Evolutionary conservation across 2,888 invertebrate species (phyloP), one percentile per base, ranked within the genome.

Genomic region (Temnothorax unifasciatus): DNA sequence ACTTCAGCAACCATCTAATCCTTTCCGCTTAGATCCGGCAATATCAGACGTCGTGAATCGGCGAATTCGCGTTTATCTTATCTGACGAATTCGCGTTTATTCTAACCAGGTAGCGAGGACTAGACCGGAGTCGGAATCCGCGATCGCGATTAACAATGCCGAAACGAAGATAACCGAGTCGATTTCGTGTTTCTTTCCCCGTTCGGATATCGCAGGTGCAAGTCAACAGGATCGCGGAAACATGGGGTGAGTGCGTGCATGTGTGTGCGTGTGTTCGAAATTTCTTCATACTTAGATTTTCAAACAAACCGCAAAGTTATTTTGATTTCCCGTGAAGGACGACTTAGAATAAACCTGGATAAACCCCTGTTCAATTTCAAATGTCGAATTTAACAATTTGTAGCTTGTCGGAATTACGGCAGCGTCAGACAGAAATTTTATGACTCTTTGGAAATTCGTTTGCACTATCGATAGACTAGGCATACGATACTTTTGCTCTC

Each of bases 21-120:
- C 57, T 21, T 71, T 34, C 21, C 75, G 57, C 21, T 25, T 34
- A 21, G 25, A 71, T 41, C 29, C 13, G 3, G n/a, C 21, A 75
- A 59, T 71, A 69, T 69, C 76, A 34, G 76, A 84, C 69, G 15
- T 75, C 11, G n/a, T 59, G 57, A 50, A 83, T 84, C 38, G 59
- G 68, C 82, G 64, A 85, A 85, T 64, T 64, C 50, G 9, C 57
- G 29, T 59, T 64, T 90, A 89, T 89, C 89, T 89, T 89, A 89
- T 89, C 89, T 61, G n/a, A 29, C 44, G 57, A 83, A 83, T 82
- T 88, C 57, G 64, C 54, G 77, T 63, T 90, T 83, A 77, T 82
- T 73, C 76, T 61, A 75, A 59, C 69, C 38, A 64, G 57, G 63
- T 50, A 76, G 83, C n/a, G 59, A 71, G 15, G 63, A 76, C 52